These are phyloP conservation scores for Pteronura brasiliensis DNA, from an alignment of 2,113 vertebrate species.

Conservation along the genomic window DNA sequence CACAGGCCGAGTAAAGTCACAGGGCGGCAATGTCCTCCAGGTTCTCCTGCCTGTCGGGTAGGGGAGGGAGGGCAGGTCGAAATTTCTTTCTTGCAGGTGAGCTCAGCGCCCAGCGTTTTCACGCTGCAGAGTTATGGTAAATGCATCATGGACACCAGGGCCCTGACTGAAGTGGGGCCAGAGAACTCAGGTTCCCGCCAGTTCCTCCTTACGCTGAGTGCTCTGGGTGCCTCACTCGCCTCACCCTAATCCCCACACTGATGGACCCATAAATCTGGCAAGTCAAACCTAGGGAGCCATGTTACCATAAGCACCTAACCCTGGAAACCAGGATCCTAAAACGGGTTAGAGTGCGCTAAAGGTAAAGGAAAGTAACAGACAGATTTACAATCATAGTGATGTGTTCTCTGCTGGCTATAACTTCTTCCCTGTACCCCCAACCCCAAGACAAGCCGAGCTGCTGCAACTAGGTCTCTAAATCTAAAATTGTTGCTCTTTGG, in stretches of 20 bases:
- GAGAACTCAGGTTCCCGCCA: neutral
- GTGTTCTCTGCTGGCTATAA: neutral
- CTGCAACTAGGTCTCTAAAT: neutral
- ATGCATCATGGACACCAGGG: neutral
- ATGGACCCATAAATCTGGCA: neutral
- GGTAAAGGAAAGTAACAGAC: neutral
- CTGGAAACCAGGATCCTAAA: neutral
- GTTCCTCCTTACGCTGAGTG: neutral
- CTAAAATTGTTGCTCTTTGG: neutral
- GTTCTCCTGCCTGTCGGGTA: neutral
- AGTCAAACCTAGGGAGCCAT: neutral
- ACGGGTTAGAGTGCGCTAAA: fast-evolving
- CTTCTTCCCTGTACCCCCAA: neutral
- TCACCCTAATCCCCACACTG: neutral
- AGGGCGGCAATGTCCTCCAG: neutral
- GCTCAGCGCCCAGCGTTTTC: neutral
- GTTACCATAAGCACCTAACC: neutral
- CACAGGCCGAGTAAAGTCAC: neutral
- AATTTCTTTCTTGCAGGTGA: neutral
- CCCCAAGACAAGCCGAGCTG: neutral
- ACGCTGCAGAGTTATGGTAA: neutral
- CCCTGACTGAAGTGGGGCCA: neutral
- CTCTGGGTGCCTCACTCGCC: neutral
- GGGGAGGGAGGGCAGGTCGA: neutral
- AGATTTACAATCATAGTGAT: neutral